Base-by-base conservation (phyloP, 2,113 vertebrate genomes). In the Rallus limicola region DNA sequence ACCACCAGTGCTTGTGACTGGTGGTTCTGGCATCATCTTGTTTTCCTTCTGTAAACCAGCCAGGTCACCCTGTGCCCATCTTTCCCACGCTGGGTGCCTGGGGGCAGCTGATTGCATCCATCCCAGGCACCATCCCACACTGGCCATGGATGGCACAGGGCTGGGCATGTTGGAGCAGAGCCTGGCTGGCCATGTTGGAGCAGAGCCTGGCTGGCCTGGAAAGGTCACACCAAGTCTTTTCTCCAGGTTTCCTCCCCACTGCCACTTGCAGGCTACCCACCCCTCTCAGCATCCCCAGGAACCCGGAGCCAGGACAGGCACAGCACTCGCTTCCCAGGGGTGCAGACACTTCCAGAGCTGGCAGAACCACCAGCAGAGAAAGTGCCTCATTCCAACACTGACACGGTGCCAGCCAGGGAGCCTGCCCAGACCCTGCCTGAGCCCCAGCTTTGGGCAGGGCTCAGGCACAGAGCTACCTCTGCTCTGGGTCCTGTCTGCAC, bases 31-130 rank as follows among this genome's bases (percentile, higher is more conserved):
- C 21, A 71, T 26, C 3, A 21, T 6, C 12, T 8, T 6, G 44
- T 86, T 50, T 50, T 46, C 38, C 48, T 85, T 65, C 42, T 90
- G 10, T 60, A 29, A 75, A 23, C 11, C 42, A 79, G 19, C 6
- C 0, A 0, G 25, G 53, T 46, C 15, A 26, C 56, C 68, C 2
- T 0, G 15, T 52, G 74, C 46, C 40, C 3, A 1, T 28, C 25
- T 26, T 50, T 42, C 38, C 74, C 36, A 31, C 1, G 1, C 29
- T 20, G 67, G 40, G 34, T 71, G 68, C 28, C 60, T 58, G 1
- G n/a, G 53, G 68, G 58, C 68, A 77, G 59, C 59, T 2, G 4
- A 21, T 52, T 36, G 18, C 10, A 14, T 16, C 78, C 9, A 0
- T 36, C 55, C 63, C 71, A 46, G 50, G 48, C 62, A 24, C 71